Base-by-base conservation (phyloP, 1,140 invertebrate species). In the Probaryconus sp. region DNA sequence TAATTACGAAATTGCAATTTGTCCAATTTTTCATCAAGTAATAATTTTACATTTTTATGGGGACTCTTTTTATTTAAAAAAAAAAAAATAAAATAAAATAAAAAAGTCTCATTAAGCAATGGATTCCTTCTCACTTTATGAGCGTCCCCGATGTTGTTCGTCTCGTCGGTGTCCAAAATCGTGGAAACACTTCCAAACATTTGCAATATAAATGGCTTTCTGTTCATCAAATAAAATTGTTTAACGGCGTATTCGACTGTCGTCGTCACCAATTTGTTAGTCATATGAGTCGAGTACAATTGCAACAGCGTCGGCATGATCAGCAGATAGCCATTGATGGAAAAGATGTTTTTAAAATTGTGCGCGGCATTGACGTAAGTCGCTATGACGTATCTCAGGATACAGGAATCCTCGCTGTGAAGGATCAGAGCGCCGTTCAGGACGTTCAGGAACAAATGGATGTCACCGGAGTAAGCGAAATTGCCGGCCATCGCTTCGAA, bases 301-400 rank as follows among this genome's bases (percentile, higher is more conserved):
- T 98, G 94, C 26, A 99, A 85, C 7, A 99, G 87, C 0, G 98
- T 98, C 13, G 98, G 98, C 93, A 99, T 98, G 45, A 99, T 98
- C 67, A 99, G 89, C 17, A 99, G 89, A 83, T 99, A 99, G 2
- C 97, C 98, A 86, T 99, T 98, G 3, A 95, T 97, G 3, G 97
- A 97, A 86, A 99, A 99, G 43, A 99, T 97, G 81, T 99, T 98
- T 86, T 98, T 99, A 83, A 99, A 99, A 89, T 99, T 97, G 72
- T 97, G 96, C 1, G 96, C 96, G 1, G 97, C 97, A 86, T 98
- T 99, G 50, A 99, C 96, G 79, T 98, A 98, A 0, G 97, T 98
- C 0, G 98, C 96, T 85, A 98, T 94, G 18, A 98, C 98, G 82
- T 97, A 96, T 82, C 98, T 89, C 17, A 99, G 90, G 77, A 99